A percentile compares a stretch with the other conserved stretches of the same genome.
Conservation (phyloP, 2,113 vertebrate genomes). For the Chionodraco myersi region DNA sequence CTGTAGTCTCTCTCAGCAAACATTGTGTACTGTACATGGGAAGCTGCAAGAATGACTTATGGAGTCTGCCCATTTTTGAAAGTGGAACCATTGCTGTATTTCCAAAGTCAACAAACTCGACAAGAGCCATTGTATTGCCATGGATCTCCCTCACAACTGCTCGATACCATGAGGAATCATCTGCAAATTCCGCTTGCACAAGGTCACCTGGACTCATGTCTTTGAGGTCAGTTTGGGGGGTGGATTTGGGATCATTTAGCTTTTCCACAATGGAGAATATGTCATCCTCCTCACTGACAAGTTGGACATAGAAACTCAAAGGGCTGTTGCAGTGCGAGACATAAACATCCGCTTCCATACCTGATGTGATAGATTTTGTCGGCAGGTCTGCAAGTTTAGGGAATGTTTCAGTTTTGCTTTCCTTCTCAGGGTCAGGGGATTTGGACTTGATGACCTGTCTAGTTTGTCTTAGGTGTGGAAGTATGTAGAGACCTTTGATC, state of each 20-base stretch:
- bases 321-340: constrained; percentile 88
- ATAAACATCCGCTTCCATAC: constrained; percentile 84
- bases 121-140: constrained; percentile 52
- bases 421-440: not conserved
- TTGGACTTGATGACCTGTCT: not conserved
- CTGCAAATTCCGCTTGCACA: constrained; percentile 87
- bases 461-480: constrained; percentile 62
- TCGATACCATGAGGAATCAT: constrained; percentile 90
- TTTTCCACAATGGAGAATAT: constrained; percentile 84
- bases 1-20: constrained; percentile 77
- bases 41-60: constrained; percentile 63
- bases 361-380: constrained; percentile 78
- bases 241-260: constrained; percentile 80
- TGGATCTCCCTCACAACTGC: constrained; percentile 84
- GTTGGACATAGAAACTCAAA: constrained; percentile 90
- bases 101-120: constrained; percentile 95
- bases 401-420: constrained; percentile 22
- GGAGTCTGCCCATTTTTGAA: constrained; percentile 79
- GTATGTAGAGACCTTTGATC: constrained; percentile 53
- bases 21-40: constrained; percentile 87
- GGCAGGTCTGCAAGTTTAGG: constrained; percentile 82
- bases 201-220: constrained; percentile 84
- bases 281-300: constrained; percentile 83
- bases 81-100: constrained; percentile 83
- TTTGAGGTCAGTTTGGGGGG: constrained; percentile 47